Percentiles rank a stretch among this genome's conserved stretches.
phyloP scores from a whole-genome alignment of 2,888 invertebrate species.

The Napeogenes sylphis region DNA sequence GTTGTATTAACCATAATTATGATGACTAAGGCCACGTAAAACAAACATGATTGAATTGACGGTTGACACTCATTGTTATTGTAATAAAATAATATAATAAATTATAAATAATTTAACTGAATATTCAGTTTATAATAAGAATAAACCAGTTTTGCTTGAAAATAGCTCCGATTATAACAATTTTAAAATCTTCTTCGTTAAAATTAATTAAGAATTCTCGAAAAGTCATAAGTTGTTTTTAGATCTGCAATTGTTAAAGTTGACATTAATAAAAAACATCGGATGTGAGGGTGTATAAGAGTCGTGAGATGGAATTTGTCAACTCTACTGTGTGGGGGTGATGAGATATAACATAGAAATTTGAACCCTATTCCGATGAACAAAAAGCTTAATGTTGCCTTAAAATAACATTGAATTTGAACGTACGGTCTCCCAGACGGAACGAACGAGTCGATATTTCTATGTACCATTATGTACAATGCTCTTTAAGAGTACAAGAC shows the following conservation, averaged over 20 bases:
- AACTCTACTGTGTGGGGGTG: constrained; percentile 1
- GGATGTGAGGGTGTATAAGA: constrained; percentile 17
- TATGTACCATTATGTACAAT: constrained; percentile 23
- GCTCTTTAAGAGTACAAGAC: constrained; percentile 27
- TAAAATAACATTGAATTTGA: constrained; percentile 23
- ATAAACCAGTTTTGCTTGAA: no score
- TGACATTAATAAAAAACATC: constrained; percentile 16
- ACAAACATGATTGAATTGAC: no score
- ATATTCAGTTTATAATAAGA: no score
- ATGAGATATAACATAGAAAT: constrained; percentile 6
- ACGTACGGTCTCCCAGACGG: constrained; percentile 33
- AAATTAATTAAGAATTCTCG: not conserved
- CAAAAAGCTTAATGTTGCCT: constrained; percentile 15
- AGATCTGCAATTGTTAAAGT: not conserved
- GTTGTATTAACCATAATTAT: constrained; percentile 15
- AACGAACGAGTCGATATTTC: constrained; percentile 31
- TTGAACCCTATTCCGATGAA: constrained; percentile 19
- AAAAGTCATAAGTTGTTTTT: not conserved
- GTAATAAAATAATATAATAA: not conserved
- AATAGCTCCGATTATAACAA: no score
- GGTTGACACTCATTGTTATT: no score
- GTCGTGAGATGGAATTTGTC: constrained; percentile 9
- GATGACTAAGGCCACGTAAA: constrained; percentile 12
- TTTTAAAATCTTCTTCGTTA: no score
- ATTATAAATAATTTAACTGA: not conserved